Evolutionary conservation across 1,140 invertebrate genomes (phyloP).

Genomic region (Scaptomyza graminum): DNA sequence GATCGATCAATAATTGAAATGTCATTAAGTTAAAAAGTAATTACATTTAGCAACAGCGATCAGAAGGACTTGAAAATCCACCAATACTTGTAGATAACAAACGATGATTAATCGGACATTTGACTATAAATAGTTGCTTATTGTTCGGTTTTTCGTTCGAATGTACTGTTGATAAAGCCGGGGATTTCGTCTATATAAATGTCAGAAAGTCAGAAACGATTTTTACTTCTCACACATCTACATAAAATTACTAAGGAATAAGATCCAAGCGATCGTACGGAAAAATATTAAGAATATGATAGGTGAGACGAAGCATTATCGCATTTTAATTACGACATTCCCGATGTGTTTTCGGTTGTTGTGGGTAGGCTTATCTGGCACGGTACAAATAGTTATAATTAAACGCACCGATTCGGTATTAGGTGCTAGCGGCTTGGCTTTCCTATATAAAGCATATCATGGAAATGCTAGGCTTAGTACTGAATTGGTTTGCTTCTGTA

Average conservation of each 20-base stretch:
- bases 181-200: background rate
- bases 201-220: background rate
- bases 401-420: conserved; percentile 46
- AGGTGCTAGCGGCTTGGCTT: conserved; percentile 17
- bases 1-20: conserved; percentile 56
- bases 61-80: conserved; percentile 42
- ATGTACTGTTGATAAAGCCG: background rate
- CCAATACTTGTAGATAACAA: conserved; percentile 20
- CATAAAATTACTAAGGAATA: conserved; percentile 1
- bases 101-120: background rate
- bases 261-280: background rate
- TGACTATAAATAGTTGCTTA: background rate
- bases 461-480: conserved; percentile 27
- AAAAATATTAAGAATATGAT: conserved; percentile 37
- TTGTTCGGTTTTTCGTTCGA: background rate
- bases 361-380: conserved; percentile 56
- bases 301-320: conserved; percentile 40
- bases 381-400: conserved; percentile 66
- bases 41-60: conserved; percentile 40
- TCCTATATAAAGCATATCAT: conserved; percentile 43
- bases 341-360: conserved; percentile 12
- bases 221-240: background rate
- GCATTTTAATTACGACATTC: conserved; percentile 61
- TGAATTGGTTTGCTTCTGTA: conserved; percentile 22
- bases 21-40: conserved; percentile 63